Conservation (phyloP, 1,140 invertebrate species). For the Drosophila sechellia region DNA sequence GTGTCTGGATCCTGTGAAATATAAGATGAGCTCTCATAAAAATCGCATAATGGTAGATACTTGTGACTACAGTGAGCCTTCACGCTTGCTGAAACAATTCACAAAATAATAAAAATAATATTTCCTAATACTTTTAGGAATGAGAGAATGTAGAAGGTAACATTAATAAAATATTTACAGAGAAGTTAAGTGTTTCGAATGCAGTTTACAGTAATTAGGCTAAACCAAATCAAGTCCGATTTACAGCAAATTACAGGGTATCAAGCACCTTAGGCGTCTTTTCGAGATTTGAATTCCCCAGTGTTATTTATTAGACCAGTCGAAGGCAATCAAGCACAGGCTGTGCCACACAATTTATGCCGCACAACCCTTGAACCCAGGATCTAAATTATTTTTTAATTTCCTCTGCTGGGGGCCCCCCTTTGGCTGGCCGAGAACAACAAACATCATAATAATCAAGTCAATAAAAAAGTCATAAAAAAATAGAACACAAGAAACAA, state of each 20-base stretch:
- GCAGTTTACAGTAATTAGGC: no score
- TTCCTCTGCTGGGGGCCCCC: constrained; percentile 43
- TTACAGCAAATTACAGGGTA: not conserved
- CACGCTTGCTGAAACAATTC: no score
- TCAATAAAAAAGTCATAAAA: constrained; percentile 83
- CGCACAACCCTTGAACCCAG: constrained; percentile 57
- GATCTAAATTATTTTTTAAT: constrained; percentile 81
- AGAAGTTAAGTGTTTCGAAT: no score
- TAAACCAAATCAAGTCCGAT: not conserved
- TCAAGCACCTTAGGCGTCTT: not conserved
- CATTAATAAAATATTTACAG: no score
- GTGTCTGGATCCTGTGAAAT: constrained; percentile 46
- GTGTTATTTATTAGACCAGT: constrained; percentile 43
- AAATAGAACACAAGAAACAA: constrained; percentile 50
- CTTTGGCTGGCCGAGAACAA: constrained; percentile 68
- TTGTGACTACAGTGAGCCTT: not conserved
- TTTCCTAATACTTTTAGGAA: no score
- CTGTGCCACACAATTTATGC: constrained; percentile 70
- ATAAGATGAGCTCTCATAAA: constrained; percentile 51
- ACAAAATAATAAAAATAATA: no score
- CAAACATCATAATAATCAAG: constrained; percentile 81
- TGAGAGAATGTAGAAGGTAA: no score
- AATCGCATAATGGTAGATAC: constrained; percentile 30
- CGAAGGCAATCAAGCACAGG: constrained; percentile 68
- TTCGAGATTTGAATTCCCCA: not conserved